These are phyloP conservation scores for Steinernema carpocapsae DNA, from an alignment of 2,888 invertebrate genomes.

Conservation along the genomic window DNA sequence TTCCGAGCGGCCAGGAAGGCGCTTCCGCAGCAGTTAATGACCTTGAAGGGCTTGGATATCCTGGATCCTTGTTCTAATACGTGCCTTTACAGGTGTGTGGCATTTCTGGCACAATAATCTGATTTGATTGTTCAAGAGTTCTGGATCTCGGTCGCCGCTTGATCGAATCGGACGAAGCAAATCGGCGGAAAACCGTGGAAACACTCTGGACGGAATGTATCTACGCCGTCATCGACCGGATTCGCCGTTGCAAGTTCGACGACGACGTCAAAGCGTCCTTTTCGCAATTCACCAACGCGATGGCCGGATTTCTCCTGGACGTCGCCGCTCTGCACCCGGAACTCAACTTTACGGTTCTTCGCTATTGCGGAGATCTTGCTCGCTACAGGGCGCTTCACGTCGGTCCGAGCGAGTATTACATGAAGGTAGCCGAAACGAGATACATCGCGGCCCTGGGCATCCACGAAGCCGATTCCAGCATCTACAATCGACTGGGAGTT, in stretches of 20 bases:
- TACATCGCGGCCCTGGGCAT: background rate
- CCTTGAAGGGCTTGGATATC: background rate
- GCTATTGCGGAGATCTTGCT: conserved; percentile 8
- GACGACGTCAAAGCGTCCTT: background rate
- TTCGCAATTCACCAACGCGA: background rate
- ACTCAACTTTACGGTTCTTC: background rate
- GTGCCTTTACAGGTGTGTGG: background rate
- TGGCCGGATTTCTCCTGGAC: conserved; percentile 22
- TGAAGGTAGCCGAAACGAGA: conserved; percentile 7
- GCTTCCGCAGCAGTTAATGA: background rate
- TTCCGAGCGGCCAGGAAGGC: conserved; percentile 15
- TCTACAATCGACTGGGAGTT: conserved; percentile 27
- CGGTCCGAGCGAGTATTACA: conserved; percentile 5
- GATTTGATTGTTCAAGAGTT: background rate
- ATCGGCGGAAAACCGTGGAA: background rate
- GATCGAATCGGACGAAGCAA: background rate
- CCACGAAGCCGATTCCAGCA: background rate
- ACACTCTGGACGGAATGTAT: conserved; percentile 12
- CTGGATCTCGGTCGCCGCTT: conserved; percentile 18
- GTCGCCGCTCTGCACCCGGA: background rate
- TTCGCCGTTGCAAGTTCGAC: conserved; percentile 11
- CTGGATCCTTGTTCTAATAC: background rate
- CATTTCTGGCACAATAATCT: background rate
- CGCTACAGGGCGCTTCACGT: background rate
- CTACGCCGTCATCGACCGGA: background rate